These are phyloP conservation scores for Zaprionus bogoriensis DNA, from an alignment of 2,888 invertebrate genomes.

Conservation along the genomic window DNA sequence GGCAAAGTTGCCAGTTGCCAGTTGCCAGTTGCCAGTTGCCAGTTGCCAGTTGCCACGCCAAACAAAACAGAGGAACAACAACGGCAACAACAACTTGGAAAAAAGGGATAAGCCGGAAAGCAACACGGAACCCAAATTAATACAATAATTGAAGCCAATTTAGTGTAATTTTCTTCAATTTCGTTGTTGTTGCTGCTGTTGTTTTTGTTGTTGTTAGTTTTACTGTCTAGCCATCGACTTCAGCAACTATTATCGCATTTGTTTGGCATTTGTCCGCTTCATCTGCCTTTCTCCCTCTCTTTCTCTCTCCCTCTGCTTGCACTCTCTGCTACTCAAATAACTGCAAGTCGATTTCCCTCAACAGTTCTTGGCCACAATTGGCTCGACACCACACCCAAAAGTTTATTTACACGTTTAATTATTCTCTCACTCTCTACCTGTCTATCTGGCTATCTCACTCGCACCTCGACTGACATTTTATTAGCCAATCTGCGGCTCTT, in stretches of 20 bases:
- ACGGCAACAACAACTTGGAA: slow-evolving; percentile 27
- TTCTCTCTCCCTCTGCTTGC: too few relatives aligned
- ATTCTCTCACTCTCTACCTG: slow-evolving; percentile 6
- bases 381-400: slow-evolving; percentile 25
- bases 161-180: slow-evolving; percentile 82
- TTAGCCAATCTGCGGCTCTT: slow-evolving; percentile 33
- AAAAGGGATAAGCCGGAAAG: slow-evolving; percentile 81
- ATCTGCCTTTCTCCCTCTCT: slow-evolving; percentile 9
- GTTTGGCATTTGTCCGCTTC: slow-evolving; percentile 68
- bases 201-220: slow-evolving; percentile 45
- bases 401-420: slow-evolving; percentile 42
- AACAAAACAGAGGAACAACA: slow-evolving; percentile 21
- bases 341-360: neutral
- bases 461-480: slow-evolving; percentile 52
- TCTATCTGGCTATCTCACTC: too few relatives aligned
- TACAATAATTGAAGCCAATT: slow-evolving; percentile 83
- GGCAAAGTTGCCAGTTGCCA: neutral
- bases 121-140: slow-evolving; percentile 82
- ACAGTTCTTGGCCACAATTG: neutral
- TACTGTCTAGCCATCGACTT: slow-evolving; percentile 70
- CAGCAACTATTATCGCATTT: slow-evolving; percentile 75
- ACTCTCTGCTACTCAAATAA: neutral
- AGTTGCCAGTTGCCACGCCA: slow-evolving; percentile 39
- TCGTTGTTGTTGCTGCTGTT: slow-evolving; percentile 33
- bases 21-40: slow-evolving; percentile 21